phyloP scores from a whole-genome alignment of 2,113 vertebrate species.

The Octodon degus region DNA sequence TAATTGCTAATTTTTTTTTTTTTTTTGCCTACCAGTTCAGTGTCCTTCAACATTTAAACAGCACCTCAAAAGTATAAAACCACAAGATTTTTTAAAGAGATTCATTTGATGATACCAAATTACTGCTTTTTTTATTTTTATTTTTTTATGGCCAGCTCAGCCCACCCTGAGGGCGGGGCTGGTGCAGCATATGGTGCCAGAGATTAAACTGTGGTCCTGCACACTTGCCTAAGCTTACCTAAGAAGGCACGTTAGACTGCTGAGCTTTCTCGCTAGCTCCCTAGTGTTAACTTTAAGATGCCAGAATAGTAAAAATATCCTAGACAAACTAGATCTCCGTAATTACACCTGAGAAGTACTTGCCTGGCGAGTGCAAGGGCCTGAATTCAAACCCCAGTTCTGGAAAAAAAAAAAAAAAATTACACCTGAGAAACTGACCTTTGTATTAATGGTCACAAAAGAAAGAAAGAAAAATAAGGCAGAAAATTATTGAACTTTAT shows the following conservation, averaged over 20 bases:
- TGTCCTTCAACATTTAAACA: background rate
- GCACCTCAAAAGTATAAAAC: background rate
- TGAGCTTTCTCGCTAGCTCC: no score
- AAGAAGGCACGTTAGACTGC: no score
- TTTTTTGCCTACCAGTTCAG: background rate
- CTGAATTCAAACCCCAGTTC: no score
- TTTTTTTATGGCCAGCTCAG: no score
- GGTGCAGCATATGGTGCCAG: no score
- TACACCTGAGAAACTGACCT: constrained; percentile 23
- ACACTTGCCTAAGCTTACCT: no score
- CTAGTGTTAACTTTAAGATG: background rate
- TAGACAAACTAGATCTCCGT: constrained; percentile 22
- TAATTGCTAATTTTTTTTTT: background rate
- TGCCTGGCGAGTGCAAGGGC: no score
- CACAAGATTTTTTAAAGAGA: background rate
- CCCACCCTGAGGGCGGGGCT: no score
- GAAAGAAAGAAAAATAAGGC: background rate
- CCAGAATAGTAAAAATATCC: background rate
- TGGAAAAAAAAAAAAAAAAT: background rate
- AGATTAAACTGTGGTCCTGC: no score
- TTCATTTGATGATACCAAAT: constrained; percentile 20
- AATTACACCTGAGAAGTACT: constrained; percentile 22
- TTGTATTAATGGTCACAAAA: background rate
- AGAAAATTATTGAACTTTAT: constrained; percentile 45
- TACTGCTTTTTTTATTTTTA: background rate